These are phyloP conservation scores for Muntiacus muntjak DNA, from an alignment of 2,113 vertebrate species.

Conservation along the genomic window DNA sequence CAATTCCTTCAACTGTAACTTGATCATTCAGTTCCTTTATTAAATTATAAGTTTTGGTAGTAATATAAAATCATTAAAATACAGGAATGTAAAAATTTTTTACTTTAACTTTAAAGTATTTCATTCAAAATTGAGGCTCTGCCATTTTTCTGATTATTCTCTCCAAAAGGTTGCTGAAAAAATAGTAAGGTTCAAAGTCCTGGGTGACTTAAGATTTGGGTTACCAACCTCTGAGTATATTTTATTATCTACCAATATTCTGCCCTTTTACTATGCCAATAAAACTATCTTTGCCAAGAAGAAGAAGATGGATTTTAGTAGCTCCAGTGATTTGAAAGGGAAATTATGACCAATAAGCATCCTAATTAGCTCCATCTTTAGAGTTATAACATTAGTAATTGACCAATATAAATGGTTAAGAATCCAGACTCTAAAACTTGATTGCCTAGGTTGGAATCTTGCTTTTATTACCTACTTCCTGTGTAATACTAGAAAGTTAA, in stretches of 20 bases:
- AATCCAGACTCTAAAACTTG: constrained; percentile 9
- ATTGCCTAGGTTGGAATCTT: constrained; percentile 20
- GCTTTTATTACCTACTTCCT: constrained; percentile 7
- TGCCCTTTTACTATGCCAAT: background rate
- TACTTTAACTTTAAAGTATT: background rate
- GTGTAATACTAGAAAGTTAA: constrained; percentile 10
- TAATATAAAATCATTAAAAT: constrained; percentile 14
- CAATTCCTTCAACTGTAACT: background rate
- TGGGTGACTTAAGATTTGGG: background rate
- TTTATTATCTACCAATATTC: background rate
- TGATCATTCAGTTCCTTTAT: background rate
- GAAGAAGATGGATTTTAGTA: constrained; percentile 41
- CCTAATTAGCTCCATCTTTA: constrained; percentile 23
- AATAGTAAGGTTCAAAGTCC: background rate
- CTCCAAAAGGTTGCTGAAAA: background rate
- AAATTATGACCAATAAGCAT: constrained; percentile 43
- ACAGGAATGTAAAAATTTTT: background rate
- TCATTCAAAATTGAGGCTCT: background rate
- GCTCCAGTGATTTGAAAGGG: background rate
- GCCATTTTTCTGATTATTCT: background rate
- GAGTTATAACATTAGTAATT: constrained; percentile 40
- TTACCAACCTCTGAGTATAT: background rate
- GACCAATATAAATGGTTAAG: constrained; percentile 14
- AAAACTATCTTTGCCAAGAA: constrained; percentile 21
- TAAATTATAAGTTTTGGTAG: background rate